These are phyloP conservation scores for zebrafish (Danio rerio) DNA, from an alignment of 2,113 vertebrate genomes.

Conservation along the genomic window DNA sequence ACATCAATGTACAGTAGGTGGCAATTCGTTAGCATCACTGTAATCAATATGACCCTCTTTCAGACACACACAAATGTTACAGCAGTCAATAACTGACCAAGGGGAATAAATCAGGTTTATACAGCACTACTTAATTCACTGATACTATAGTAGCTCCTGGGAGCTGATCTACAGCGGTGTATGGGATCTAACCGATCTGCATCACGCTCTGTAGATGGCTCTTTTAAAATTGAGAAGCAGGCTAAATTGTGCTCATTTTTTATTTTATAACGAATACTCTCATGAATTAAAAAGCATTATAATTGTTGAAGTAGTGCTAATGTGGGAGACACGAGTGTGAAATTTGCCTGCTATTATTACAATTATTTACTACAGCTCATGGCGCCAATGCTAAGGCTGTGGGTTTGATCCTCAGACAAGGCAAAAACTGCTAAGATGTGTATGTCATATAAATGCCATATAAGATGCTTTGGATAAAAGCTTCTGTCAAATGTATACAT, in stretches of 20 bases:
- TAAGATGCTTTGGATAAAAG: no score
- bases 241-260: not conserved
- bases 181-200: conserved; percentile 58
- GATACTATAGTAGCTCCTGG: conserved; percentile 60
- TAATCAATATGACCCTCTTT: conserved; percentile 27
- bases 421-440: no score
- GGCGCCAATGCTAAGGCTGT: no score
- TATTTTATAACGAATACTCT: not conserved
- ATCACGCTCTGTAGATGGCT: conserved; percentile 22
- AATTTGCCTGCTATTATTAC: not conserved
- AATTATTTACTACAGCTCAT: no score
- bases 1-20: not conserved
- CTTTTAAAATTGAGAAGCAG: conserved; percentile 41
- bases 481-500: no score
- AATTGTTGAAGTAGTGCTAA: not conserved
- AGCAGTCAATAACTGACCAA: conserved; percentile 69
- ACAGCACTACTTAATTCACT: conserved; percentile 71
- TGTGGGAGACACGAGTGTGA: not conserved
- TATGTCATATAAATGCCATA: no score
- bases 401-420: no score
- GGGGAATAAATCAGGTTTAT: conserved; percentile 76
- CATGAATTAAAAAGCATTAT: not conserved
- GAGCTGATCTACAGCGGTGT: conserved; percentile 42
- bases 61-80: not conserved
- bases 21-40: not conserved